These are phyloP conservation scores for Merluccius polli DNA, from an alignment of 2,797 vertebrate species.

Conservation along the genomic window DNA sequence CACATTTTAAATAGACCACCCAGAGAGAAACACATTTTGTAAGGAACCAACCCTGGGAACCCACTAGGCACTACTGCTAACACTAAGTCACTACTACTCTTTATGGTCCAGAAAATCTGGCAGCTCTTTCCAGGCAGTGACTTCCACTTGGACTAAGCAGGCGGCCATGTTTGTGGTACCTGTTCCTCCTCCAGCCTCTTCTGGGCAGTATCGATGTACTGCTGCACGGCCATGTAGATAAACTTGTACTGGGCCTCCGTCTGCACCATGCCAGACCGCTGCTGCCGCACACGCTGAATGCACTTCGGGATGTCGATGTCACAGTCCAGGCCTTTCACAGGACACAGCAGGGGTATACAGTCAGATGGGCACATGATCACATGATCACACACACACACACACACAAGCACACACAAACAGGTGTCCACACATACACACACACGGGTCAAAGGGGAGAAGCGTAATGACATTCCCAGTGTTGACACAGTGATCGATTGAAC, in stretches of 20 bases:
- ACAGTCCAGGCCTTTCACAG: constrained; percentile 75
- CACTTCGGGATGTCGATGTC: constrained; percentile 85
- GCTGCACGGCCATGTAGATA: constrained; percentile 85
- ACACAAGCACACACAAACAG: constrained; percentile 7
- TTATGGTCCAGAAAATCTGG: background rate
- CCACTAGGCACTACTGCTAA: background rate
- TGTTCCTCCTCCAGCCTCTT: constrained; percentile 83
- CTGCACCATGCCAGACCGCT: constrained; percentile 86
- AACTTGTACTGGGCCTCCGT: constrained; percentile 87
- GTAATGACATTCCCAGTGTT: background rate
- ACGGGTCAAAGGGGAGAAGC: background rate
- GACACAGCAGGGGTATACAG: too few species aligned
- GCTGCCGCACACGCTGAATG: constrained; percentile 83
- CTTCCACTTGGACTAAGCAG: background rate
- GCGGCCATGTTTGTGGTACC: constrained; percentile 48
- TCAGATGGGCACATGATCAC: too few species aligned
- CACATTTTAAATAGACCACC: background rate
- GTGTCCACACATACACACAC: background rate
- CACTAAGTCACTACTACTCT: background rate
- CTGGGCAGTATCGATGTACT: constrained; percentile 80
- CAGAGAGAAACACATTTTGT: background rate
- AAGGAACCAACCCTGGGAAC: background rate
- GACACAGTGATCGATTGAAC: background rate
- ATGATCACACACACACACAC: constrained; percentile 7
- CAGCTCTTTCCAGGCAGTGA: background rate